A percentile compares a stretch with the other conserved stretches of the same genome.
These are phyloP conservation scores for Corvus moneduloides DNA, from an alignment of 2,113 vertebrate genomes.

Conservation along the genomic window DNA sequence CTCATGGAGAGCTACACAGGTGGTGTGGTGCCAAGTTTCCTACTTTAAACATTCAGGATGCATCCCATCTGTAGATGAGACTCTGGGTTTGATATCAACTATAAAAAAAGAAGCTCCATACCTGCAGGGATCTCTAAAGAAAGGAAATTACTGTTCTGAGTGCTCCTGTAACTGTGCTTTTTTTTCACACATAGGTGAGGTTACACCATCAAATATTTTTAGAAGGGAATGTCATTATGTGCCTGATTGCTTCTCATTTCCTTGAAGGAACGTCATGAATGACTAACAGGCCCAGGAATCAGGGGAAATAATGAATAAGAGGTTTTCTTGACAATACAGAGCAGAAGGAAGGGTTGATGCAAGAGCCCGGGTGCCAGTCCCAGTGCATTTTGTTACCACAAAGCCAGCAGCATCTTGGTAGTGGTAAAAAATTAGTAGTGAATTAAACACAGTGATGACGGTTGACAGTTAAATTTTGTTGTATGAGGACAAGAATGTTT, in stretches of 20 bases:
- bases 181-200: not conserved
- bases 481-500: not conserved
- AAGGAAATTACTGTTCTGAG: not conserved
- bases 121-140: not conserved
- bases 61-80: not conserved
- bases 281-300: not conserved
- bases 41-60: not conserved
- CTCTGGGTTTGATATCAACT: not conserved
- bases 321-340: not conserved
- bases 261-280: not conserved
- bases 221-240: not conserved
- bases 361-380: not conserved
- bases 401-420: not conserved
- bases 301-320: not conserved
- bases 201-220: not conserved
- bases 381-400: not conserved
- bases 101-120: not conserved
- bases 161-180: not conserved
- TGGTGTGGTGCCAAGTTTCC: not conserved
- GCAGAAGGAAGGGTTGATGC: not conserved
- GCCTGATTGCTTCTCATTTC: not conserved
- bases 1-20: not conserved
- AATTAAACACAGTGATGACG: not conserved
- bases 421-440: not conserved
- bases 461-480: not conserved